A percentile compares a stretch with the other conserved stretches of the same genome.
phyloP scores from a whole-genome alignment of 2,888 invertebrate genomes.

The Acanthoscelides obtectus region DNA sequence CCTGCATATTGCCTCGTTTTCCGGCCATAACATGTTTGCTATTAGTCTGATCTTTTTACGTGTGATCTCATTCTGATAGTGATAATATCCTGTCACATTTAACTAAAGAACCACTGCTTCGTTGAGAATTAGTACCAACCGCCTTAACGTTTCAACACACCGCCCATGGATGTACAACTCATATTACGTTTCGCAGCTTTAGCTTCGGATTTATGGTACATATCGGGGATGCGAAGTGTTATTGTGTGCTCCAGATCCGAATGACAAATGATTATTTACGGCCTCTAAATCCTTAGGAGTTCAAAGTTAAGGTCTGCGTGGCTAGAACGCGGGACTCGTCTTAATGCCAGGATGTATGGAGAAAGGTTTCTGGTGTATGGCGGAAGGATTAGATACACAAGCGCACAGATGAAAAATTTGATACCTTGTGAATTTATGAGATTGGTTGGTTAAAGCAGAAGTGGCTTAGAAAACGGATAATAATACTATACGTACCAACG shows the following conservation, averaged over 20 bases:
- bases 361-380: background rate
- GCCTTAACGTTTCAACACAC: too few species aligned
- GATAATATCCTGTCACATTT: too few species aligned
- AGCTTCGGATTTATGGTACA: constrained; percentile 38
- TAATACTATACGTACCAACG: too few species aligned
- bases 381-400: background rate
- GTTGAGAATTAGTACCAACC: too few species aligned
- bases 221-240: constrained; percentile 36
- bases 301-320: constrained; percentile 17
- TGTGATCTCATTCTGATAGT: too few species aligned
- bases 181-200: constrained; percentile 46
- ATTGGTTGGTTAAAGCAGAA: too few species aligned
- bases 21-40: too few species aligned
- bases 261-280: constrained; percentile 41
- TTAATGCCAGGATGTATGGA: background rate
- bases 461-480: too few species aligned
- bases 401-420: background rate
- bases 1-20: too few species aligned
- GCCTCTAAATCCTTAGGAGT: constrained; percentile 30
- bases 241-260: constrained; percentile 38
- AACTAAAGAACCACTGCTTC: too few species aligned
- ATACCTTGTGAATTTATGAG: too few species aligned
- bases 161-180: constrained; percentile 33
- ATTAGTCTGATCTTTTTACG: too few species aligned
- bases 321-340: background rate